Evolutionary conservation across 2,113 vertebrate genomes (phyloP).

Genomic region (Columbina picui): DNA sequence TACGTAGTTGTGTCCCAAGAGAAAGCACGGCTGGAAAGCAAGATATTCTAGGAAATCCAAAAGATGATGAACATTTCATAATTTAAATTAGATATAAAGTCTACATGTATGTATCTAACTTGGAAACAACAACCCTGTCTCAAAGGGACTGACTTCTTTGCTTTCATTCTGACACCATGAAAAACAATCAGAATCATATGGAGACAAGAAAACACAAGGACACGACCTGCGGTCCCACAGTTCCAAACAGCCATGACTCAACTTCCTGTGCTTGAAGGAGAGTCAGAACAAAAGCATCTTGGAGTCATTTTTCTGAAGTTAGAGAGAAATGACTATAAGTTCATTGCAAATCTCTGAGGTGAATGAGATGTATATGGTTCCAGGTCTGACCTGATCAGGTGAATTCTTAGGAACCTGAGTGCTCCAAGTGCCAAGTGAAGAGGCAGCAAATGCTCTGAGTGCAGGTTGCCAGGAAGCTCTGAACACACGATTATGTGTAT

Average conservation of each 20-base stretch:
- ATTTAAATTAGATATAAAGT: not conserved
- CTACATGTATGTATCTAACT: not conserved
- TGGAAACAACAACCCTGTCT: not conserved
- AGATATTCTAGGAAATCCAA: not conserved
- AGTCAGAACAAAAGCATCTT: not conserved
- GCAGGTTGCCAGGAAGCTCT: not conserved
- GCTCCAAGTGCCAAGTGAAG: not conserved
- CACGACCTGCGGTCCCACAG: not conserved
- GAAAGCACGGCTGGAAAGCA: not conserved
- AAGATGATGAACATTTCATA: not conserved
- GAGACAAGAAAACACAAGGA: constrained; percentile 29
- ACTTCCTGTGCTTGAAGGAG: constrained; percentile 12
- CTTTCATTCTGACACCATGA: not conserved
- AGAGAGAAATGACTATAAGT: not conserved
- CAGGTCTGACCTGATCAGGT: not conserved
- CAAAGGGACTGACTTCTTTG: not conserved
- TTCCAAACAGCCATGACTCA: constrained; percentile 45
- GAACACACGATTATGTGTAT: not conserved
- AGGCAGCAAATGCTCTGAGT: not conserved
- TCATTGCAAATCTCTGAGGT: not conserved
- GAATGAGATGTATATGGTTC: not conserved
- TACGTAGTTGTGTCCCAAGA: not conserved
- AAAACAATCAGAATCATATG: not conserved
- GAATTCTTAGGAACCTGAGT: not conserved
- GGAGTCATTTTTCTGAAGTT: constrained; percentile 3